Evolutionary conservation across 37 sponge, comb jelly and placozoan genomes (phyloP), one percentile per base, ranked within the genome.

Genomic region (Theonella swinhoei): DNA sequence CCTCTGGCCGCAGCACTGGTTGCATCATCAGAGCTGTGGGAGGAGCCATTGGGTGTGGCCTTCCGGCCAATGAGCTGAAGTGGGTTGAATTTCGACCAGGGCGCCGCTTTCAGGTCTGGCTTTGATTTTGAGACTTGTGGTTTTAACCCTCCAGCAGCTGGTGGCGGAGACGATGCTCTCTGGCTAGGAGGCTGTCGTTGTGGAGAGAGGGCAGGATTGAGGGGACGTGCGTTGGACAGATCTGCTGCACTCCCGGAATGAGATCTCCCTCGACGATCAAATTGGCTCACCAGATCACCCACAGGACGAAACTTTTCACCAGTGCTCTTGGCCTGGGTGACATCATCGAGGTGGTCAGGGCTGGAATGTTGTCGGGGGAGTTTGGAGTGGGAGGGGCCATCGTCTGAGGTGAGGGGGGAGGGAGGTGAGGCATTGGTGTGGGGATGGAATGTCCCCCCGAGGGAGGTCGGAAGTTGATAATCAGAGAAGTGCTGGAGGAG

Each of bases 391-490:
- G n/a, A n/a, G n/a, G n/a, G n/a, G n/a, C n/a, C n/a, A n/a, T n/a
- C n/a, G n/a, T n/a, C n/a, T n/a, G n/a, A n/a, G n/a, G n/a, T n/a
- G n/a, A n/a, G n/a, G n/a, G n/a, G n/a, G 64, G 64, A 3, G 64
- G 64, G 26, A 28, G 64, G 26, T 29, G 33, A 1, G 9, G 2
- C 23, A 61, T 1, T 2, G 14, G n/a, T 26, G 35, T 8, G 43
- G 61, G 33, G 43, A 29, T 28, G 26, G 71, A 14, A 68, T 17
- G 77, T 71, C 3, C 89, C 89, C 4, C 78, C 89, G 4, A 88
- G 83, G 32, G 83, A 82, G 17, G 35, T 40, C 2, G 89, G 89
- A 38, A 88, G 79, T 29, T 40, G 60, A 19, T 68, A 25, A 14
- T 37, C 36, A 28, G 70, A 58, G 61, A 88, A 77, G 30, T 76